Evolutionary conservation across 2,113 vertebrate genomes (phyloP).

Genomic region (Upupa epops): DNA sequence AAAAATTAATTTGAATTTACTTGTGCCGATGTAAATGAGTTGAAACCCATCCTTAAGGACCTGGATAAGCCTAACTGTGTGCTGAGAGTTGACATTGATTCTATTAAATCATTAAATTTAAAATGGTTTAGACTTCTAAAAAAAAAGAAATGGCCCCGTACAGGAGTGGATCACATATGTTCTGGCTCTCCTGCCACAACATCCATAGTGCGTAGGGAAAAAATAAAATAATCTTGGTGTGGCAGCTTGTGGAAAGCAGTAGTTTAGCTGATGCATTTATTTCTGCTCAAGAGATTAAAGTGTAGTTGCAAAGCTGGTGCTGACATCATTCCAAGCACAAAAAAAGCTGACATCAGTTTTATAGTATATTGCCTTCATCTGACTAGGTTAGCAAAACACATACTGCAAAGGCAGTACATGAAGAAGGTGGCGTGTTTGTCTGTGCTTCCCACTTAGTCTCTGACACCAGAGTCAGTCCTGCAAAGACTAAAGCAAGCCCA

Average conservation of each 20-base stretch:
- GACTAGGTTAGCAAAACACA: slow-evolving; percentile 7
- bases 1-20: background rate
- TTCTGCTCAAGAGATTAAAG: slow-evolving; percentile 28
- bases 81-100: background rate
- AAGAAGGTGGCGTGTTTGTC: background rate
- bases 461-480: background rate
- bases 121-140: background rate
- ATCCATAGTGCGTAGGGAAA: background rate
- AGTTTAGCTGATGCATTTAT: slow-evolving; percentile 2
- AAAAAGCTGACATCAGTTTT: slow-evolving; percentile 48
- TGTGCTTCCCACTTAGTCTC: rapidly evolving
- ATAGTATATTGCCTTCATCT: slow-evolving; percentile 24
- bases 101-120: background rate
- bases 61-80: background rate
- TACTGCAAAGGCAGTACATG: background rate
- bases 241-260: slow-evolving; percentile 6
- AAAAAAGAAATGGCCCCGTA: background rate
- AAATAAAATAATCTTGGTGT: slow-evolving; percentile 7
- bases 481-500: background rate
- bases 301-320: background rate
- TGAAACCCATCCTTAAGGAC: background rate
- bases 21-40: background rate
- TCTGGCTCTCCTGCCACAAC: background rate
- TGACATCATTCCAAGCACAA: slow-evolving; percentile 45
- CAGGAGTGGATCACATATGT: background rate